A percentile compares a stretch with the other conserved stretches of the same genome.
Conservation (phyloP, 2,113 vertebrate genomes). For the Oncorhynchus nerka region DNA sequence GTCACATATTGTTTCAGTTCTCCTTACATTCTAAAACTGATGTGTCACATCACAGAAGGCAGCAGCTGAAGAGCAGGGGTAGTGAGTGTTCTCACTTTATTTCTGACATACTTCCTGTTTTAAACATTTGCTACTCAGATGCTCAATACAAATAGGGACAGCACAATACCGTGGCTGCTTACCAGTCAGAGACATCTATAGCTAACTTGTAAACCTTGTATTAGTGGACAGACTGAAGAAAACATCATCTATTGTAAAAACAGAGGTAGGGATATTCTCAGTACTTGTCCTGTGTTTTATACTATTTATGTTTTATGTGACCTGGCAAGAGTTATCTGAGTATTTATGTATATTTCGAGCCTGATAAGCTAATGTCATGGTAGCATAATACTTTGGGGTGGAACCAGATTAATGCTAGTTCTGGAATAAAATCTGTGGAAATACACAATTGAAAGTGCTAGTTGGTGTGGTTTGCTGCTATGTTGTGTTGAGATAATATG, state of each 20-base stretch:
- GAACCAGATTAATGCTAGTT: too few species aligned
- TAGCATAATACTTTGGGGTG: too few species aligned
- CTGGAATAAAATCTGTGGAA: too few species aligned
- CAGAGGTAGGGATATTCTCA: slow-evolving; percentile 2
- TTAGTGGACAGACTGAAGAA: background rate
- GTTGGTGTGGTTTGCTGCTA: too few species aligned
- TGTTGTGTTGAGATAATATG: background rate
- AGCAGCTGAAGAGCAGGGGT: background rate
- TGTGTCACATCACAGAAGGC: background rate
- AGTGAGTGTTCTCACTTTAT: background rate
- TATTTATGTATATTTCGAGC: too few species aligned
- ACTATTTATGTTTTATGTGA: too few species aligned
- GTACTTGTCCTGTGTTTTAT: background rate
- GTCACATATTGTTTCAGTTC: background rate
- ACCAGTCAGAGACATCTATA: background rate
- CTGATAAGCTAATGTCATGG: too few species aligned
- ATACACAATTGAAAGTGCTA: too few species aligned
- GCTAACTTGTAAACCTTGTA: too few species aligned
- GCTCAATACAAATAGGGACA: background rate
- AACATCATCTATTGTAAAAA: background rate
- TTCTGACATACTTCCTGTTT: background rate
- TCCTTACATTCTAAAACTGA: background rate
- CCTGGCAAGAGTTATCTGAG: too few species aligned
- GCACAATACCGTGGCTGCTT: background rate
- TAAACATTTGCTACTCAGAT: background rate